phyloP scores from a whole-genome alignment of 2,113 vertebrate species.

The Xenopus borealis region DNA sequence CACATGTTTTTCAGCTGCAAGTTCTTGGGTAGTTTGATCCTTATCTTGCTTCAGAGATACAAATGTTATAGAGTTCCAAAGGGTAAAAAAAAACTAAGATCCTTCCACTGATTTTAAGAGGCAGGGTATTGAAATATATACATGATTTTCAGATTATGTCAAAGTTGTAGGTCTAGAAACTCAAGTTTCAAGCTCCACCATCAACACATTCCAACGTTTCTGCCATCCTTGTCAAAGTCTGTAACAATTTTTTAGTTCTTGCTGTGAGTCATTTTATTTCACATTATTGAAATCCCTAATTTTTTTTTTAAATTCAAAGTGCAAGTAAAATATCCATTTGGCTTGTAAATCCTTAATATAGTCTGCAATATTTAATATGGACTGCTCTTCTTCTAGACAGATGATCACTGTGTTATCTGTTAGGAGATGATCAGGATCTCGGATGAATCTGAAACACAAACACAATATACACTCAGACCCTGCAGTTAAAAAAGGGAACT shows the following conservation, averaged over 20 bases:
- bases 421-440: slow-evolving; percentile 83
- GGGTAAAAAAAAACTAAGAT: slow-evolving; percentile 57
- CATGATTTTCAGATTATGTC: slow-evolving; percentile 48
- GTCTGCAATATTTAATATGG: slow-evolving; percentile 64
- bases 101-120: slow-evolving; percentile 63
- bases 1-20: slow-evolving; percentile 41
- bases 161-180: too few relatives aligned
- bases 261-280: slow-evolving; percentile 49
- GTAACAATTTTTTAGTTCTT: slow-evolving; percentile 48
- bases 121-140: slow-evolving; percentile 72
- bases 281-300: slow-evolving; percentile 49
- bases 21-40: slow-evolving; percentile 36
- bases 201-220: slow-evolving; percentile 51
- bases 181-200: slow-evolving; percentile 46
- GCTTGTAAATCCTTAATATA: slow-evolving; percentile 75
- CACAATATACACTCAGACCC: neutral
- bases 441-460: slow-evolving; percentile 89
- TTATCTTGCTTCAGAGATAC: slow-evolving; percentile 50
- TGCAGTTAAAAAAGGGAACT: neutral
- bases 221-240: slow-evolving; percentile 39
- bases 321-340: slow-evolving; percentile 88
- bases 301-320: slow-evolving; percentile 63
- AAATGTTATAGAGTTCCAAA: slow-evolving; percentile 55
- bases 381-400: slow-evolving; percentile 54
- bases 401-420: neutral